Evolutionary conservation across 1,140 invertebrate genomes (phyloP), one percentile per base, ranked within the genome.

Genomic region (Lasaia peninsularis): DNA sequence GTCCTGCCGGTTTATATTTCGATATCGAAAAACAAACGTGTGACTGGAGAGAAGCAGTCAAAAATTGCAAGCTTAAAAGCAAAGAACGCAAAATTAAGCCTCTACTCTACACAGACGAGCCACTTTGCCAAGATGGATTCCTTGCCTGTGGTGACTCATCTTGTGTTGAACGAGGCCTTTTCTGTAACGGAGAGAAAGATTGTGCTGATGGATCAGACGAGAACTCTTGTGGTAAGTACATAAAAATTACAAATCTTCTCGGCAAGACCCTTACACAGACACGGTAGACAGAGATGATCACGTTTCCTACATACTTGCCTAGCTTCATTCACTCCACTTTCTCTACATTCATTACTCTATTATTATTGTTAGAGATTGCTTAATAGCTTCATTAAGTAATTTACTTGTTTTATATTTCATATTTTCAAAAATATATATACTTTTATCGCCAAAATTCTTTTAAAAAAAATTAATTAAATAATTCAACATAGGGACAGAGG

Each of bases 1-100:
- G 97, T 83, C 97, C 97, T 12, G 96, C 96, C 51, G 97, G 97
- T 86, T 89, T 98, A 57, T 97, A 94, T 79, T 98, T 98, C 88
- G 97, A 98, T 79, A 97, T 98, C 70, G 96, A 98, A 75, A 97
- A 98, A 85, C 97, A 98, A 88, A 98, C 97, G 2, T 98, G 97
- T 79, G 96, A 98, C 79, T 98, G 97, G 97, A 98, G 97, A 82
- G 95, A 94, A 62, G 93, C 96, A 2, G 97, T 98, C 0, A 97
- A 96, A 81, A 98, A 98, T 81, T 98, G 97, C 88, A 96, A 96
- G 74, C 86, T 95, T 73, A 98, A 97, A 90, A 96, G 94, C 86
- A 97, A 97, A 81, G 96, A 97, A 76, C 93, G 95, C 59, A 96
- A 97, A 81, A 93, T 95, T 10, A 97, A 97, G 80, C 97, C 97